Conservation (phyloP, 1,140 invertebrate species). For the Drosophila repletoides region DNA sequence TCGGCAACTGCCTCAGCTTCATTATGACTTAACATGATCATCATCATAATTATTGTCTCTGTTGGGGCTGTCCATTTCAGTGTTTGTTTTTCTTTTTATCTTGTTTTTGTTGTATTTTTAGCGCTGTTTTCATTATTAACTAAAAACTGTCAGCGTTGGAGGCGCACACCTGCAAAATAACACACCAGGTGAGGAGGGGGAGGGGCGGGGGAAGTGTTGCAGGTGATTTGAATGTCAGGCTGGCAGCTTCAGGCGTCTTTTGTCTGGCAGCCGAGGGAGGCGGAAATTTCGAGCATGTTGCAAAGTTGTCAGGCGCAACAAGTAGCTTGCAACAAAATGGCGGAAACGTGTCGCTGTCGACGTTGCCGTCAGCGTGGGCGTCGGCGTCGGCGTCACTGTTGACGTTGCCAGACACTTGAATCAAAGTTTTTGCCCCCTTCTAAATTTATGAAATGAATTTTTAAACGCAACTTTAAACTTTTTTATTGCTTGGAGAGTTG, state of each 20-base stretch:
- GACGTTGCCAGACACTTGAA: slow-evolving; percentile 45
- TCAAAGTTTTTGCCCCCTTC: slow-evolving; percentile 41
- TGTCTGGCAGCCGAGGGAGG: slow-evolving; percentile 18
- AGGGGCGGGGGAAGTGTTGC: too few relatives aligned
- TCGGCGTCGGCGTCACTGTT: not conserved
- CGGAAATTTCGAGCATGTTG: slow-evolving; percentile 71
- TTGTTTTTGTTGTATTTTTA: slow-evolving; percentile 51
- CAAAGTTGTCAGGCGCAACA: slow-evolving; percentile 65
- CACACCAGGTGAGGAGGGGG: too few relatives aligned
- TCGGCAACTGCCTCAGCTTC: slow-evolving; percentile 5
- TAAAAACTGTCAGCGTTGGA: slow-evolving; percentile 64
- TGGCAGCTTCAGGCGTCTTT: slow-evolving; percentile 29
- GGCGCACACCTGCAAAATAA: slow-evolving; percentile 20
- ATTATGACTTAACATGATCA: not conserved
- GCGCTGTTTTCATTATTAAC: slow-evolving; percentile 67
- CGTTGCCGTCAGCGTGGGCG: slow-evolving; percentile 5
- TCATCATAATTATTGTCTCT: slow-evolving; percentile 6
- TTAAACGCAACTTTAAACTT: slow-evolving; percentile 78
- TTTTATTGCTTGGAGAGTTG: slow-evolving; percentile 66
- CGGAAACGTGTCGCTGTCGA: slow-evolving; percentile 73
- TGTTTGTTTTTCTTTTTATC: too few relatives aligned
- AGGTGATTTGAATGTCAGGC: slow-evolving; percentile 68
- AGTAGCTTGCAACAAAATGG: slow-evolving; percentile 75
- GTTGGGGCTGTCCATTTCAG: slow-evolving; percentile 27
- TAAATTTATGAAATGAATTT: slow-evolving; percentile 77